Conservation (phyloP, 2,113 vertebrate species). For the Tylochromis polylepis region DNA sequence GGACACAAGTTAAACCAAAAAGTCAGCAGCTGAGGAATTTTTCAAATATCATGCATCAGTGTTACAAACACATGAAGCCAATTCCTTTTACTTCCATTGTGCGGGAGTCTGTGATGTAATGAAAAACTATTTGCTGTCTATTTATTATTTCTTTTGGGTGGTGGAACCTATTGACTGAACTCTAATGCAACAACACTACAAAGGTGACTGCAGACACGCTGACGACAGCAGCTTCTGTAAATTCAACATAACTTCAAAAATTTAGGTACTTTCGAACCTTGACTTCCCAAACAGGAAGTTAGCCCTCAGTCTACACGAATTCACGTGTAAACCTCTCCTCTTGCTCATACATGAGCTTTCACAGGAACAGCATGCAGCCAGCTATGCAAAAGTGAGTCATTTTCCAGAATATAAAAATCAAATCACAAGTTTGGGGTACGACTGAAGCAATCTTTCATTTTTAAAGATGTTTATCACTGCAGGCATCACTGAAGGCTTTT, state of each 20-base stretch:
- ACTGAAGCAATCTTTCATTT: neutral
- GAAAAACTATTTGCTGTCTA: too few relatives aligned
- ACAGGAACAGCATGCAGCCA: neutral
- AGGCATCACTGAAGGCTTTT: too few relatives aligned
- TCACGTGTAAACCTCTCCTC: neutral
- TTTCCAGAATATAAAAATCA: neutral
- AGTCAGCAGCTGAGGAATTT: neutral
- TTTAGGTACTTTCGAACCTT: neutral
- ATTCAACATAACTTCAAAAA: neutral
- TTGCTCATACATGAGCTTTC: accelerated
- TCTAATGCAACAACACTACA: neutral
- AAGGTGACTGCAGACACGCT: neutral
- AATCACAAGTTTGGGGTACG: accelerated
- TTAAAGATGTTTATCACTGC: neutral
- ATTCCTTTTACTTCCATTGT: neutral
- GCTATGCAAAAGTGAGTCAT: neutral
- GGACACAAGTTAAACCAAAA: neutral
- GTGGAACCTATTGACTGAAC: too few relatives aligned
- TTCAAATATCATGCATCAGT: neutral
- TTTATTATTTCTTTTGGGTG: too few relatives aligned
- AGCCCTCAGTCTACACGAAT: neutral
- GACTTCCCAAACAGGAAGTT: neutral
- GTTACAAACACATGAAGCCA: neutral
- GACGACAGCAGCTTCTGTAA: neutral
- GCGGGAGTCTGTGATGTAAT: neutral